These are phyloP conservation scores for Agapostemon virescens DNA, from an alignment of 2,888 invertebrate species.

Conservation along the genomic window DNA sequence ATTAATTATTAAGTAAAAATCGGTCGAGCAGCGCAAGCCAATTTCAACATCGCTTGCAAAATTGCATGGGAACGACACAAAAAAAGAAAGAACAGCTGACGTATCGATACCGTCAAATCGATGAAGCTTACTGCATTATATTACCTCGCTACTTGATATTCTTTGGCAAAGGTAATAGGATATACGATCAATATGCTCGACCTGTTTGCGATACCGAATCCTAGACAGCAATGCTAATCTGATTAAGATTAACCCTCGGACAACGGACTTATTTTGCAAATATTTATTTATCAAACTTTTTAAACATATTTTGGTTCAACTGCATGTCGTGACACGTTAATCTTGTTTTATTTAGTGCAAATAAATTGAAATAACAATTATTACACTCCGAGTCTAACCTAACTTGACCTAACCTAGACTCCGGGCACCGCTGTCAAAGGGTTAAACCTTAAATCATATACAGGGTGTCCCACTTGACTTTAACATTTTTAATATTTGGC, in stretches of 20 bases:
- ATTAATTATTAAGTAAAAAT: background rate
- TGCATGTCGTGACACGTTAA: background rate
- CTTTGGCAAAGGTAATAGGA: constrained; percentile 11
- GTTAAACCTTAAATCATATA: too few relatives aligned
- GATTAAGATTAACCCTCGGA: background rate
- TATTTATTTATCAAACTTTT: too few relatives aligned
- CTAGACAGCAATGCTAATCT: background rate
- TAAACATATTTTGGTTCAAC: background rate
- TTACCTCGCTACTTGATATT: constrained; percentile 10
- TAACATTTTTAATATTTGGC: too few relatives aligned
- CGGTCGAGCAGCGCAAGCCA: background rate
- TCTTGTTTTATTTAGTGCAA: background rate
- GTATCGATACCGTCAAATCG: constrained; percentile 31
- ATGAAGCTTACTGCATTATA: constrained; percentile 44
- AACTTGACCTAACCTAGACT: background rate
- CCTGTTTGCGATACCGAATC: background rate
- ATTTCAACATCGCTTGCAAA: constrained; percentile 14
- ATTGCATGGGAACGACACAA: constrained; percentile 44
- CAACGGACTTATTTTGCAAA: background rate
- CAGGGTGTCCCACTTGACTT: too few relatives aligned
- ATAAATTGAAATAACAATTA: background rate
- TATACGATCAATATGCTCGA: background rate
- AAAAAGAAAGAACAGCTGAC: constrained; percentile 50
- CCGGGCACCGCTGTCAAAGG: background rate
- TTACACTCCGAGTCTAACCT: background rate